These are phyloP conservation scores for Zeuzera pyrina DNA, from an alignment of 2,888 invertebrate species.

Conservation along the genomic window DNA sequence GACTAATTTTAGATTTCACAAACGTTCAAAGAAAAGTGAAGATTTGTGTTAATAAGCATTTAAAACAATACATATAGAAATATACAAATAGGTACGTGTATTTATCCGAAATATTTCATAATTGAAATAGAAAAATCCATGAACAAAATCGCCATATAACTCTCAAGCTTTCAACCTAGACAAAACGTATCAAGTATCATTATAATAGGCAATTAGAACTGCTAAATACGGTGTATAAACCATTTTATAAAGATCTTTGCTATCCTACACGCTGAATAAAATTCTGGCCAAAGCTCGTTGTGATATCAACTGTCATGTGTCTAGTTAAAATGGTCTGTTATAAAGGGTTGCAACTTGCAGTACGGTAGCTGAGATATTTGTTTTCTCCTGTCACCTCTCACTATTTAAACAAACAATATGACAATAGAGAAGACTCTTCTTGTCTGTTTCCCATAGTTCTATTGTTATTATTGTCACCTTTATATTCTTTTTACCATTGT, in stretches of 20 bases:
- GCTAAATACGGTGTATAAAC: conserved; percentile 38
- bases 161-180: too few relatives aligned
- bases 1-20: too few relatives aligned
- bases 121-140: too few relatives aligned
- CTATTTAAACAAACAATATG: conserved; percentile 66
- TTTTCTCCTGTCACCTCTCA: conserved; percentile 62
- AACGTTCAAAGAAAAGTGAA: too few relatives aligned
- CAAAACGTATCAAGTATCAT: conserved; percentile 59
- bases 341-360: conserved; percentile 35
- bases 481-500: conserved; percentile 37
- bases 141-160: too few relatives aligned
- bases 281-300: background rate
- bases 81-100: too few relatives aligned
- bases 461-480: conserved; percentile 63
- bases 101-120: too few relatives aligned
- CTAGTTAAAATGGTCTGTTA: conserved; percentile 5
- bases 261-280: conserved; percentile 9
- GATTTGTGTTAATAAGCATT: too few relatives aligned
- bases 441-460: conserved; percentile 47
- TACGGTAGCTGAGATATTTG: conserved; percentile 48
- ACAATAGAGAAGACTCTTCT: conserved; percentile 60
- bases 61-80: too few relatives aligned
- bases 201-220: conserved; percentile 68
- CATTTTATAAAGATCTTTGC: conserved; percentile 18
- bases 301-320: background rate